Evolutionary conservation across 2,113 vertebrate species (phyloP).

Genomic region (Lepus europaeus): DNA sequence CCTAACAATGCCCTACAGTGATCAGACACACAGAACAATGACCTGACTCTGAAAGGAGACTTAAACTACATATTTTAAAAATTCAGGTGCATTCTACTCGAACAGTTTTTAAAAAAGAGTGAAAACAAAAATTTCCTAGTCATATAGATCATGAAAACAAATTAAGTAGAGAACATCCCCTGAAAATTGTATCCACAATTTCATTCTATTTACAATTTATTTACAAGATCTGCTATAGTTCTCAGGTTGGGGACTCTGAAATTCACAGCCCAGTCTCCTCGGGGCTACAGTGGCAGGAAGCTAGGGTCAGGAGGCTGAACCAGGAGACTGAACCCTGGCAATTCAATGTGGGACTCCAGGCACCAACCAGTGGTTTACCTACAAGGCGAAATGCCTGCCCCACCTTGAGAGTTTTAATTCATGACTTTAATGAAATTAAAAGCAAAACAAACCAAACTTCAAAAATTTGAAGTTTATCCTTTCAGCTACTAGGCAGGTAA

Average conservation of each 20-base stretch:
- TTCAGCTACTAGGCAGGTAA: conserved; percentile 40
- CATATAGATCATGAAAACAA: conserved; percentile 34
- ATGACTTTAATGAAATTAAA: conserved; percentile 47
- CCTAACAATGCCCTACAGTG: background rate
- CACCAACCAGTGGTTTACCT: too few species aligned
- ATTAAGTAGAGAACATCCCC: conserved; percentile 6
- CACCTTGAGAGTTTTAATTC: conserved; percentile 48
- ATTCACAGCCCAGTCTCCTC: background rate
- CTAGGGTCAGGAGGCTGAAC: too few species aligned
- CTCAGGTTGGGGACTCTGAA: conserved; percentile 19
- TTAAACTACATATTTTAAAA: background rate
- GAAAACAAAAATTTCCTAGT: conserved; percentile 32
- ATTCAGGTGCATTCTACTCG: background rate
- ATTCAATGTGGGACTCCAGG: too few species aligned
- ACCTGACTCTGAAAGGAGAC: background rate
- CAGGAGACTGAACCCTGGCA: too few species aligned
- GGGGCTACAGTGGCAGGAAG: too few species aligned
- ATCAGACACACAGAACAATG: background rate
- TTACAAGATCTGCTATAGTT: too few species aligned
- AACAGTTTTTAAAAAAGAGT: conserved; percentile 56
- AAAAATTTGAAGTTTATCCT: conserved; percentile 5
- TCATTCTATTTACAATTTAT: background rate
- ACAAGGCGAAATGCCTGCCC: too few species aligned
- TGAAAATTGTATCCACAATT: conserved; percentile 53
- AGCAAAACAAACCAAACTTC: background rate